A percentile compares a stretch with the other conserved stretches of the same genome.
Conservation (phyloP, 2,113 vertebrate genomes). For the Sphaerodactylus townsendi region DNA sequence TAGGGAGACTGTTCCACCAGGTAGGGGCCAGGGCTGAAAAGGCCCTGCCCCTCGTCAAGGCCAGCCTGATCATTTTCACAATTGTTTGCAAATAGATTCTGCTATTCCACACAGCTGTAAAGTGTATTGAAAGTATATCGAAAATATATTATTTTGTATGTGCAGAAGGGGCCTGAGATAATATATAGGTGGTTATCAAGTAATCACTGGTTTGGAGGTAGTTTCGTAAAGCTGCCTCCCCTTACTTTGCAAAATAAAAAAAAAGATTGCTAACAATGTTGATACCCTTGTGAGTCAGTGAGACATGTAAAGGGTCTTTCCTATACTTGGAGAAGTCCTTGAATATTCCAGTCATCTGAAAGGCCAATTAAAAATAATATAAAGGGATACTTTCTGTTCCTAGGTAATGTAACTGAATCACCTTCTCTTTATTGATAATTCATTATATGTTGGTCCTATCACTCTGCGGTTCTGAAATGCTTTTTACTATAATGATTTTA, state of each 20-base stretch:
- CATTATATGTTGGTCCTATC: slow-evolving; percentile 73
- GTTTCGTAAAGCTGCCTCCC: too few species aligned
- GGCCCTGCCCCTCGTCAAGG: too few species aligned
- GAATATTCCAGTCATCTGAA: slow-evolving; percentile 67
- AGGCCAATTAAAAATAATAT: slow-evolving; percentile 71
- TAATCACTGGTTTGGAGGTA: not conserved
- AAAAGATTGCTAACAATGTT: not conserved
- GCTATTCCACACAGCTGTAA: too few species aligned
- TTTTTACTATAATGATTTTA: slow-evolving; percentile 80
- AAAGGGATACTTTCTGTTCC: slow-evolving; percentile 78
- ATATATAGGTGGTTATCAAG: too few species aligned
- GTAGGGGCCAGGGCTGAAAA: too few species aligned
- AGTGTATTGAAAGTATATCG: too few species aligned
- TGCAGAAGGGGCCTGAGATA: too few species aligned
- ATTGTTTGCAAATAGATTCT: too few species aligned
- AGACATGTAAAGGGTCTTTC: slow-evolving; percentile 31
- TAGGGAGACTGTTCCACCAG: too few species aligned
- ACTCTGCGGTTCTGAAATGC: slow-evolving; percentile 69
- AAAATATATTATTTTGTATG: too few species aligned
- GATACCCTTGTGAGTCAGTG: not conserved
- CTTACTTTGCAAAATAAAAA: too few species aligned
- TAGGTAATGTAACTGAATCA: slow-evolving; percentile 73
- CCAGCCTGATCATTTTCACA: too few species aligned
- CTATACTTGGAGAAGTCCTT: slow-evolving; percentile 59
- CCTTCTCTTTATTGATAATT: slow-evolving; percentile 80